A percentile compares a stretch with the other conserved stretches of the same genome.
Conservation (phyloP, 2,113 vertebrate species). For the Lepus americanus region DNA sequence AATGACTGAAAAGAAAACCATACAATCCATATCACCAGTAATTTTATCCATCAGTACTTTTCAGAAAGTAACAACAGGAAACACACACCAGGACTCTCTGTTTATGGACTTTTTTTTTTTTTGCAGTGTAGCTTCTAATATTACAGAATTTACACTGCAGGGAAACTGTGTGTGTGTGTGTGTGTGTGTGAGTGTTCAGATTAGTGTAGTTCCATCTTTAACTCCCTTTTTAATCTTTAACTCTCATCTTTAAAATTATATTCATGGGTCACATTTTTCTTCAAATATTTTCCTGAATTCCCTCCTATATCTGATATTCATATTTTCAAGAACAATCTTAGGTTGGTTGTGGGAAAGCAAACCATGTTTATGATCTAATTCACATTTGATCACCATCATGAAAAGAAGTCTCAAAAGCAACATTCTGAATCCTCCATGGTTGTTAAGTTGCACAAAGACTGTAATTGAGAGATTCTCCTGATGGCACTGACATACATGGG, state of each 20-base stretch:
- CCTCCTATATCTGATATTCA: not conserved
- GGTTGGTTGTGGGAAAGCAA: not conserved
- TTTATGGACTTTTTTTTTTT: slow-evolving; percentile 37
- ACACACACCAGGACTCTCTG: not conserved
- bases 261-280: not conserved
- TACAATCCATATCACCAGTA: slow-evolving; percentile 48
- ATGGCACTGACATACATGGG: not conserved
- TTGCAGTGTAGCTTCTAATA: slow-evolving; percentile 16
- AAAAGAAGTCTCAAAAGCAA: not conserved
- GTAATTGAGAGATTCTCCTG: not conserved
- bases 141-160: not conserved
- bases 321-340: not conserved
- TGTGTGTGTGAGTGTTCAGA: not conserved
- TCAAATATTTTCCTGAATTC: not conserved
- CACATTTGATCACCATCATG: not conserved
- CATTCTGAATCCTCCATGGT: not conserved
- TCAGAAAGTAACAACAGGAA: slow-evolving; percentile 47
- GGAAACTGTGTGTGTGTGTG: not conserved
- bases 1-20: slow-evolving; percentile 56
- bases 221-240: slow-evolving; percentile 57
- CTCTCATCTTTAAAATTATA: not conserved
- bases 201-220: not conserved
- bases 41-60: slow-evolving; percentile 59
- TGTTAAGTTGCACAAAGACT: not conserved
- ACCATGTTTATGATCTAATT: not conserved